Evolutionary conservation across 2,113 vertebrate species (phyloP), one percentile per base, ranked within the genome.

Genomic region (Synchiropus splendidus): DNA sequence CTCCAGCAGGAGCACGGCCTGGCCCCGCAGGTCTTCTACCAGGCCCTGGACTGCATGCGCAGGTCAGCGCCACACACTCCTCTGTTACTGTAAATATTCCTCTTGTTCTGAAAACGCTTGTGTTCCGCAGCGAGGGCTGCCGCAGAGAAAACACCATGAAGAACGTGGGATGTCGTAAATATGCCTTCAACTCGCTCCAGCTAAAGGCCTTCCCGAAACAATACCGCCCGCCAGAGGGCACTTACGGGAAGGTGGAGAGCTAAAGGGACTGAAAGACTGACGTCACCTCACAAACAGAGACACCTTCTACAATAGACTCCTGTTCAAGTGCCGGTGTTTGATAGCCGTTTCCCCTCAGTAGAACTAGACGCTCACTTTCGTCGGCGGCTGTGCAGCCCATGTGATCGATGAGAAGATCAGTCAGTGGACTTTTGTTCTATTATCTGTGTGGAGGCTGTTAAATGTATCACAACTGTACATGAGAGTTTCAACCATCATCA

Each of bases 61-160:
- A 99, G 95, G 95, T 99, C 39, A 86, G 88, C 11, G 16, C 1
- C 11, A 18, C 1, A 31, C 12, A 18, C 1, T 39, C 2, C 10
- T 17, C 10, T 17, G 16, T 17, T 10, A 11, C 1, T 13, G 13
- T 13, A 37, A 37, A 15, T 15, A 16, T 15, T 37, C 13, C 36
- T 15, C 9, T 15, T 13, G 5, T 13, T 9, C 36, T 15, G n/a
- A 10, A 13, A 37, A 12, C 34, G n/a, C 14, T 8, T 16, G 8
- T 16, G 13, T 6, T 15, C 35, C 83, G 76, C 86, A 98, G 95
- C 58, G 95, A 98, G 89, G 95, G 95, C 80, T 98, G 95, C 85
- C 88, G 95, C 58, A 88, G 95, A 82, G 95, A 99, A 87, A 99
- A 98, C 87, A 98, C 95, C 82, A 97, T 98, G 95, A 99, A 99